Conservation (phyloP, 2,797 vertebrate species). For the Danio albolineatus region DNA sequence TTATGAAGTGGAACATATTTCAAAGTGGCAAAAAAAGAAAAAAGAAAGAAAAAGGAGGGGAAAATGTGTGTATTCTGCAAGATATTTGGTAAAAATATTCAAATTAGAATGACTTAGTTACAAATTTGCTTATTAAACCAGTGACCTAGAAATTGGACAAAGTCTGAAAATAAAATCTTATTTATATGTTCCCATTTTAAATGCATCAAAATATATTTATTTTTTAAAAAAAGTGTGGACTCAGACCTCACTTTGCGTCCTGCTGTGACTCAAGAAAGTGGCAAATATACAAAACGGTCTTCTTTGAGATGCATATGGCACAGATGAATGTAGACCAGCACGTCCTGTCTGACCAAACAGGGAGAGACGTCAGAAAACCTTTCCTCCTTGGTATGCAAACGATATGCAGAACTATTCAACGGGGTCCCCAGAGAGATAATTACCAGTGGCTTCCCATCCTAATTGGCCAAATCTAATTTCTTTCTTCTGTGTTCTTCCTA, state of each 20-base stretch:
- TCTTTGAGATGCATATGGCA: neutral
- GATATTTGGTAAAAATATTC: neutral
- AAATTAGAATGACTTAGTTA: neutral
- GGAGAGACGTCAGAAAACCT: slow-evolving; percentile 53
- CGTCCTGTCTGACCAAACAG: slow-evolving; percentile 35
- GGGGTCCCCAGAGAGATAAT: slow-evolving; percentile 82
- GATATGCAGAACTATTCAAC: slow-evolving; percentile 83
- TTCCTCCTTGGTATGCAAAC: slow-evolving; percentile 84
- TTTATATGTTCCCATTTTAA: no score
- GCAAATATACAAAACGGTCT: neutral
- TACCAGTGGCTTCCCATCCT: slow-evolving; percentile 83
- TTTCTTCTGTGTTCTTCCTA: slow-evolving; percentile 70
- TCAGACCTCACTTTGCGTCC: neutral
- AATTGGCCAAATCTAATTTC: slow-evolving; percentile 84
- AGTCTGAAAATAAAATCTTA: neutral
- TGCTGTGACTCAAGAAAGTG: neutral
- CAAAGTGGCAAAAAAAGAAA: no score
- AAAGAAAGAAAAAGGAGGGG: no score
- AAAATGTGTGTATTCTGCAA: no score
- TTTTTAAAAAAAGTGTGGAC: no score
- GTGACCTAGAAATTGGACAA: slow-evolving; percentile 12
- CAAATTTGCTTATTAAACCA: slow-evolving; percentile 9
- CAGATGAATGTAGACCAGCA: neutral
- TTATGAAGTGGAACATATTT: no score
- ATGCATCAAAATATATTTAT: no score